Evolutionary conservation across 2,113 vertebrate species (phyloP), one percentile per base, ranked within the genome.

Genomic region (Callocephalon fimbriatum): DNA sequence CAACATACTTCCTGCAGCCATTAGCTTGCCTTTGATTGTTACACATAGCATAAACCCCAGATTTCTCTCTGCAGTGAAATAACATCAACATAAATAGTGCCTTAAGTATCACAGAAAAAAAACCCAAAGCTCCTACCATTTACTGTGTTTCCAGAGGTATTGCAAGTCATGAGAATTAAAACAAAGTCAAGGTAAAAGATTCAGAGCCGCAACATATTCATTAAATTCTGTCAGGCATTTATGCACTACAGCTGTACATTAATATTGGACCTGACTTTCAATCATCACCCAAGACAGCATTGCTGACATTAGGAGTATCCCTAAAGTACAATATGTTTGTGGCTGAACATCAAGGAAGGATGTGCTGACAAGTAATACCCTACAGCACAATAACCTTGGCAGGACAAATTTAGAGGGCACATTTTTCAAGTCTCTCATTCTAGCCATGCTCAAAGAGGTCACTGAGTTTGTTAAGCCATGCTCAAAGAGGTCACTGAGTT

Each of bases 171-270:
- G 29, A 70, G 58, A 88, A 90, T 35, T 66, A 90, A 66, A 26
- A 74, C 42, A 74, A 86, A 93, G 35, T 62, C 67, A 86, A 54
- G 50, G 82, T 51, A 88, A 90, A 90, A 90, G 29, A 83, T 59
- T 80, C 45, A 76, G 77, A 91, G 22, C 53, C 29, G 29, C 83
- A 88, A 77, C 31, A 53, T 63, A 86, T 67, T 88, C 75, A 84
- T 95, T 92, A 88, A 90, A 84, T 92, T 91, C 48, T 93, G 67
- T 38, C 47, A 62, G 59, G 32, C 21, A 27, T 88, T 77, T 90
- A 44, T 88, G 40, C 31, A 42, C 48, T 73, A 58, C 71, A 73
- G 53, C 62, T 92, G 35, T 67, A 37, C 5, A 6, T 90, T 97
- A 82, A 73, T 86, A 70, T 48, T 76, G 45, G 47, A 45, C 75